phyloP scores from a whole-genome alignment of 2,888 invertebrate genomes.

The Euplagia quadripunctaria region DNA sequence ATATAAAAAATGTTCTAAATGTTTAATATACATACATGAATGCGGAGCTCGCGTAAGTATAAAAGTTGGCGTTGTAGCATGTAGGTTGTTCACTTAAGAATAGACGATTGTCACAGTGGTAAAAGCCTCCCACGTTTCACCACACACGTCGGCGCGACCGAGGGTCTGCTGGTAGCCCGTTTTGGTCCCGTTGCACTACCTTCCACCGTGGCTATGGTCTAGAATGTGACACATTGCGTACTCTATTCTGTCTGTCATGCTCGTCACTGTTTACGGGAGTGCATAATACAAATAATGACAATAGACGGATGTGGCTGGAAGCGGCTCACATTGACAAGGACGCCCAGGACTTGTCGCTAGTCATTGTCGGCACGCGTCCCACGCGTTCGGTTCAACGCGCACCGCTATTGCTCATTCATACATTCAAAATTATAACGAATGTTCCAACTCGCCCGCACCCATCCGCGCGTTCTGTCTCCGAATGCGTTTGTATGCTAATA shows the following conservation, averaged over 20 bases:
- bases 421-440: constrained; percentile 87
- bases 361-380: constrained; percentile 84
- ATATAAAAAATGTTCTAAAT: constrained; percentile 44
- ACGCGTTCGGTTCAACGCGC: constrained; percentile 78
- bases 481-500: constrained; percentile 86
- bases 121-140: constrained; percentile 71
- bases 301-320: constrained; percentile 87
- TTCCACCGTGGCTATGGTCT: constrained; percentile 27
- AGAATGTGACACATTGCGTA: constrained; percentile 41
- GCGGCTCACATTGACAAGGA: constrained; percentile 88
- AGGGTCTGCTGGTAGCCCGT: constrained; percentile 31
- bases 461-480: constrained; percentile 75
- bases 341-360: constrained; percentile 85
- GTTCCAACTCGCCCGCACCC: constrained; percentile 82
- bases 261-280: constrained; percentile 79
- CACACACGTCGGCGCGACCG: constrained; percentile 65
- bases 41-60: constrained; percentile 50
- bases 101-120: constrained; percentile 50
- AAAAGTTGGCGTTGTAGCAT: constrained; percentile 40
- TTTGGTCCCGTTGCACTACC: constrained; percentile 18
- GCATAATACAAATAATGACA: constrained; percentile 84
- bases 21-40: constrained; percentile 31
- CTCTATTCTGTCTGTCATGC: constrained; percentile 69
- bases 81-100: constrained; percentile 45
- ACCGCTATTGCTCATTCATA: constrained; percentile 85